Conservation (phyloP, 2,888 invertebrate species). For the Seira ritae region DNA sequence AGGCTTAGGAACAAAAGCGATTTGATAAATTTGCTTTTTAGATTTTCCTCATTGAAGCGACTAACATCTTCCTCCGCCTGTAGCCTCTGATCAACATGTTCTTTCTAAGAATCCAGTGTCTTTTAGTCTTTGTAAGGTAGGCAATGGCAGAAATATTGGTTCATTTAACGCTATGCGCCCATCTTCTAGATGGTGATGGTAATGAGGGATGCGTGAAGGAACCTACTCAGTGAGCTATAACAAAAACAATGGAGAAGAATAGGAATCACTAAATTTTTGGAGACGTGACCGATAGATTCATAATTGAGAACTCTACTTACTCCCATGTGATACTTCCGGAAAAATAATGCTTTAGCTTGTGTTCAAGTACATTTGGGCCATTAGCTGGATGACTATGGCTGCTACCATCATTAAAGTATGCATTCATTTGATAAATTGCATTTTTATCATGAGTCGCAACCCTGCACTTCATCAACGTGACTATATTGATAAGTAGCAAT, state of each 20-base stretch:
- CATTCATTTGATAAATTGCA: too few relatives aligned
- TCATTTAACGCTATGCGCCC: background rate
- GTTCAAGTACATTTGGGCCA: too few relatives aligned
- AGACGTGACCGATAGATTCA: background rate
- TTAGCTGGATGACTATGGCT: too few relatives aligned
- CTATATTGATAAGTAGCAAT: too few relatives aligned
- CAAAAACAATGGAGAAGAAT: background rate
- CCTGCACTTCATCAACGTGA: too few relatives aligned
- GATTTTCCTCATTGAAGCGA: background rate
- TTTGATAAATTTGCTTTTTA: background rate
- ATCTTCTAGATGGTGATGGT: background rate
- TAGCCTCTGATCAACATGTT: background rate
- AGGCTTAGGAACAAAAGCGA: background rate
- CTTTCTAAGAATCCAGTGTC: background rate
- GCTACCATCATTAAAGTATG: too few relatives aligned
- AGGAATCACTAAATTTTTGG: background rate
- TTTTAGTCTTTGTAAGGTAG: conserved; percentile 6
- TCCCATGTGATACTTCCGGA: conserved; percentile 10
- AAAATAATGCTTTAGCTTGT: background rate
- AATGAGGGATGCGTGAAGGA: background rate
- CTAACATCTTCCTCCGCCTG: background rate
- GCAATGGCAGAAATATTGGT: background rate
- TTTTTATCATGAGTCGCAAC: too few relatives aligned
- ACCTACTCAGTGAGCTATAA: background rate
- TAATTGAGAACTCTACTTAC: background rate